A percentile compares a stretch with the other conserved stretches of the same genome.
Evolutionary conservation across 92 coral and sea anemone genomes (phyloP).

Genomic region (Phenganax subtilis): DNA sequence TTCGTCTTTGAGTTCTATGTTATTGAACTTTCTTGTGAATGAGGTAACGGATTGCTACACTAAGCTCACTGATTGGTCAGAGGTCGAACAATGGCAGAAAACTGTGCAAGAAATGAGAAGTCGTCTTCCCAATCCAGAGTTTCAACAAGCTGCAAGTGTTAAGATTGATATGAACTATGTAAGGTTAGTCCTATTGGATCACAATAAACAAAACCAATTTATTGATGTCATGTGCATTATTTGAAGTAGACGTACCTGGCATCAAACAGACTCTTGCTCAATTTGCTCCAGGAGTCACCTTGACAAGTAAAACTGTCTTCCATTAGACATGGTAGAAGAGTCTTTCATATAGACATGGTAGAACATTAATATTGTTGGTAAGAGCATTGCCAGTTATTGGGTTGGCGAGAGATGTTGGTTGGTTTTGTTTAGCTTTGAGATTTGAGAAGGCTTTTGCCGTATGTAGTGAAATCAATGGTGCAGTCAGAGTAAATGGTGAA

Average conservation of each 20-base stretch:
- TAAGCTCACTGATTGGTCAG: constrained; percentile 86
- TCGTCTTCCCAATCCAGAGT: constrained; percentile 56
- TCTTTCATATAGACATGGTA: no score
- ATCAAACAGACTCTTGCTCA: no score
- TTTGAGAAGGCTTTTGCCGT: neutral
- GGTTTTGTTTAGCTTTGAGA: neutral
- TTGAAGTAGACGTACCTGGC: no score
- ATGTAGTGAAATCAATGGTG: no score
- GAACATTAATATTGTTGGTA: no score
- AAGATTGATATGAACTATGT: constrained; percentile 78
- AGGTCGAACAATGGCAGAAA: constrained; percentile 92
- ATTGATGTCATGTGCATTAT: no score
- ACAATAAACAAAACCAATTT: no score
- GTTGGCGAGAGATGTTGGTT: no score
- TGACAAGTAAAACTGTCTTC: no score
- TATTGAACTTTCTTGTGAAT: constrained; percentile 63
- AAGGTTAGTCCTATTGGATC: constrained; percentile 54
- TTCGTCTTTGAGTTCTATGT: constrained; percentile 43
- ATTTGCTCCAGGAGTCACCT: no score
- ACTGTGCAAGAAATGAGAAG: constrained; percentile 63
- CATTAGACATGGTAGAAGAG: no score
- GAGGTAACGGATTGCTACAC: constrained; percentile 91
- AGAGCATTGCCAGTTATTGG: no score
- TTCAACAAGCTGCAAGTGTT: constrained; percentile 69
- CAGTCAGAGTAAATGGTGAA: neutral